Percentiles rank a stretch among this genome's conserved stretches.
Conservation (phyloP, 2,113 vertebrate species). For the Cyanoramphus novaezelandiae region DNA sequence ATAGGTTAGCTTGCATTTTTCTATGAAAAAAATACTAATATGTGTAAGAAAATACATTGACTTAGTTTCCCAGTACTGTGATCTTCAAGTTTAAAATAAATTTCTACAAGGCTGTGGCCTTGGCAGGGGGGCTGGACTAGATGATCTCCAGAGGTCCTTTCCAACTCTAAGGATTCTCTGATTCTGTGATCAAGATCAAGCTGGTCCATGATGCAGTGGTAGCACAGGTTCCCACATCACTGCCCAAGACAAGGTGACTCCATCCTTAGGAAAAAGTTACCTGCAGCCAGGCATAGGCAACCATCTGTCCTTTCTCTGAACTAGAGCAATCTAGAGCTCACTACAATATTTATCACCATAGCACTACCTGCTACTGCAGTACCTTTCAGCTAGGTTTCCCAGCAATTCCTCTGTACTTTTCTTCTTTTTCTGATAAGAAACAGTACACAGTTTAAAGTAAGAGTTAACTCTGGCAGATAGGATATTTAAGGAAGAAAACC, state of each 20-base stretch:
- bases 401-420: not conserved
- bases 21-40: not conserved
- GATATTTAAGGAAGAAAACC: not conserved
- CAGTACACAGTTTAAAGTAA: not conserved
- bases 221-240: not conserved
- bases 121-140: not conserved
- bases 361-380: not conserved
- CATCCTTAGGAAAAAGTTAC: not conserved
- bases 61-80: not conserved
- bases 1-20: not conserved
- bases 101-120: not conserved
- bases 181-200: not conserved
- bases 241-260: not conserved
- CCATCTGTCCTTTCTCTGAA: not conserved
- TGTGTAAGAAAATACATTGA: not conserved
- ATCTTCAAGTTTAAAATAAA: not conserved
- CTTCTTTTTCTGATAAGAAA: not conserved
- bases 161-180: not conserved
- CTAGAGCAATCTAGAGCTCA: not conserved
- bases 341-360: not conserved
- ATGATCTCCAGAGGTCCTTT: not conserved
- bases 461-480: not conserved
- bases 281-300: not conserved
- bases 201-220: not conserved
- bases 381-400: not conserved